A percentile compares a stretch with the other conserved stretches of the same genome.
Conservation (phyloP, 2,797 vertebrate species). For the Okamejei kenojei region DNA sequence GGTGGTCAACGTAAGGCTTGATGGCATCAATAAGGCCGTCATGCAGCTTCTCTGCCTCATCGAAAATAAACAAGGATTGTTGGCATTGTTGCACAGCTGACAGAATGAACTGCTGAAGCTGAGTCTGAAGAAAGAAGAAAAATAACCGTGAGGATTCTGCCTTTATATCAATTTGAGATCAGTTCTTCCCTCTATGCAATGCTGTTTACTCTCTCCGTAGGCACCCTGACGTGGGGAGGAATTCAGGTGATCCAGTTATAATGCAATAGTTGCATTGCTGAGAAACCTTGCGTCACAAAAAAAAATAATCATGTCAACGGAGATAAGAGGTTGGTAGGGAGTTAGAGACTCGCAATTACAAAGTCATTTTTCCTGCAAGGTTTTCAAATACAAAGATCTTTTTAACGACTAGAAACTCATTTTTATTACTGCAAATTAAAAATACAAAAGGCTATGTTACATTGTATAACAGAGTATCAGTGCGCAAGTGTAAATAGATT, state of each 20-base stretch:
- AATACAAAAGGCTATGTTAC: no score
- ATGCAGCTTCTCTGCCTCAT: conserved; percentile 92
- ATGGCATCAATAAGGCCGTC: conserved; percentile 76
- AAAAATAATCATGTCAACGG: no score
- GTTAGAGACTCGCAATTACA: no score
- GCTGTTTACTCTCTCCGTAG: not conserved
- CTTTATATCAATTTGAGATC: not conserved
- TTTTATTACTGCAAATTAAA: no score
- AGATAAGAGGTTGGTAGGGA: no score
- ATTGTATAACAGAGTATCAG: no score
- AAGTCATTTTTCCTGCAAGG: no score
- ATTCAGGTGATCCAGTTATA: not conserved
- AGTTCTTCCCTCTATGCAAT: not conserved
- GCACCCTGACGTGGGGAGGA: not conserved
- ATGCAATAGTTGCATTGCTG: no score
- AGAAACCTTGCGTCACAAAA: no score
- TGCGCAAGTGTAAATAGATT: no score
- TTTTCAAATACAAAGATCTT: no score
- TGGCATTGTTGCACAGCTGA: conserved; percentile 68
- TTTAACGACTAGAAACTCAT: no score
- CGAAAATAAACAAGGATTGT: conserved; percentile 85
- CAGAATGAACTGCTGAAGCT: conserved; percentile 68
- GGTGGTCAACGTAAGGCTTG: conserved; percentile 68
- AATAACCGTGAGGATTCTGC: not conserved
- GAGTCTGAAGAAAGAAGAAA: conserved; percentile 57